Base-by-base conservation (phyloP, 1,140 invertebrate genomes). In the Diuraphis noxia region DNA sequence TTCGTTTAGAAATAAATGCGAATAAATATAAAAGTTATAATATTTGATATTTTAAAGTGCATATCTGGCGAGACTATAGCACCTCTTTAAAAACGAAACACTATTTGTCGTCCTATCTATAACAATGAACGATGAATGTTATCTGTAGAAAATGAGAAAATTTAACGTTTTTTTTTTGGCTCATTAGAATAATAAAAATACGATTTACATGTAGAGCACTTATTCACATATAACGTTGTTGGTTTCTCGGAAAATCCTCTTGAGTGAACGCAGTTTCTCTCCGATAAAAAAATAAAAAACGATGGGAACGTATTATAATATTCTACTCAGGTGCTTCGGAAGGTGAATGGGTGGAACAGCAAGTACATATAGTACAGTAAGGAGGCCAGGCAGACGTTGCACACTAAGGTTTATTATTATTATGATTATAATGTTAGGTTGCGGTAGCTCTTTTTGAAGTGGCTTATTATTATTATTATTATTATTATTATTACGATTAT, bases 401-500 rank as follows among this genome's bases (percentile, higher is more conserved):
- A 36, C 36, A 40, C 34, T 52, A 49, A 36, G 89, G 89, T 82
- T 82, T 91, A 90, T 90, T 91, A 77, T 90, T 90, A 91, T 82
- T 91, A 90, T 89, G 81, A 52, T 91, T 91, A 91, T 52, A 79
- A 91, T 34, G 77, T 82, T 81, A 82, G 89, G 89, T 91, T 63
- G 63, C 77, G 72, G 88, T 90, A 77, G 41, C 46, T 91, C 34
- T 91, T 91, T 82, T 43, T 17, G 25, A 52, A 91, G 77, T 91
- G 77, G 77, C 41, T 91, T 91, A 91, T 91, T 91, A 91, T 91
- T 91, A 91, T 91, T 91, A 82, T 52, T 49, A 90, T 36, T 81
- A 49, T 46, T 79, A n/a, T 46, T 46, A 77, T 77, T n/a, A 43
- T 77, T 89, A 89, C 77, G 43, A 89, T 43, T 43, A 88, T 43